These are phyloP conservation scores for Nemotelus pantherinus DNA, from an alignment of 2,888 invertebrate genomes.

Conservation along the genomic window DNA sequence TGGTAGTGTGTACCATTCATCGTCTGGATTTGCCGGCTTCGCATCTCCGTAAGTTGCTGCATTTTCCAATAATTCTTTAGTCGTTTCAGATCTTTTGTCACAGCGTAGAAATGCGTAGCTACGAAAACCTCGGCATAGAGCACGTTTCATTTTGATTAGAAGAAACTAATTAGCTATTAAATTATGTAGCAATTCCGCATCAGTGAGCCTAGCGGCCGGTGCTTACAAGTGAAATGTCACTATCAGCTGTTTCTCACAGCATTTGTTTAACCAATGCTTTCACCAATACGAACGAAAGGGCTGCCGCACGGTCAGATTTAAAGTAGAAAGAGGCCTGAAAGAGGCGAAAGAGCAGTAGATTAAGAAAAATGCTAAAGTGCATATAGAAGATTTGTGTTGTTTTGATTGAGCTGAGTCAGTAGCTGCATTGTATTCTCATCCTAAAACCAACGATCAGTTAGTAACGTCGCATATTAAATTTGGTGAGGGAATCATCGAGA, in stretches of 20 bases:
- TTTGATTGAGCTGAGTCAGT: too few relatives aligned
- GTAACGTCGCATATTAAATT: too few relatives aligned
- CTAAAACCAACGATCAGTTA: too few relatives aligned
- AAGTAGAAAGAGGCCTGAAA: too few relatives aligned
- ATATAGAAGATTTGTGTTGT: too few relatives aligned
- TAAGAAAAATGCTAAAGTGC: too few relatives aligned
- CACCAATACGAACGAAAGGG: neutral
- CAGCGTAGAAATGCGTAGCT: constrained; percentile 16
- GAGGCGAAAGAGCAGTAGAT: too few relatives aligned
- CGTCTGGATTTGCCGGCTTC: constrained; percentile 42
- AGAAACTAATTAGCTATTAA: neutral
- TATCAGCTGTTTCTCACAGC: constrained; percentile 19
- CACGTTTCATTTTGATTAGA: constrained; percentile 4
- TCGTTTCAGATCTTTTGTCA: constrained; percentile 29
- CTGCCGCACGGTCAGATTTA: neutral
- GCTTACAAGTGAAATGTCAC: constrained; percentile 1
- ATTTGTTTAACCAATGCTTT: constrained; percentile 22
- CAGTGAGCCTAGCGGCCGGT: neutral
- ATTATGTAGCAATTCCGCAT: neutral
- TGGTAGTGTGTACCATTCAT: constrained; percentile 50
- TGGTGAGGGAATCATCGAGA: too few relatives aligned
- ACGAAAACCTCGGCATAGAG: constrained; percentile 8
- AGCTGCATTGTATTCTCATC: too few relatives aligned
- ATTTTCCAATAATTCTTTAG: constrained; percentile 43
- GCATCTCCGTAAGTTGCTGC: constrained; percentile 45